These are phyloP conservation scores for Drosophila melanica DNA, from an alignment of 1,140 invertebrate genomes.

Conservation along the genomic window DNA sequence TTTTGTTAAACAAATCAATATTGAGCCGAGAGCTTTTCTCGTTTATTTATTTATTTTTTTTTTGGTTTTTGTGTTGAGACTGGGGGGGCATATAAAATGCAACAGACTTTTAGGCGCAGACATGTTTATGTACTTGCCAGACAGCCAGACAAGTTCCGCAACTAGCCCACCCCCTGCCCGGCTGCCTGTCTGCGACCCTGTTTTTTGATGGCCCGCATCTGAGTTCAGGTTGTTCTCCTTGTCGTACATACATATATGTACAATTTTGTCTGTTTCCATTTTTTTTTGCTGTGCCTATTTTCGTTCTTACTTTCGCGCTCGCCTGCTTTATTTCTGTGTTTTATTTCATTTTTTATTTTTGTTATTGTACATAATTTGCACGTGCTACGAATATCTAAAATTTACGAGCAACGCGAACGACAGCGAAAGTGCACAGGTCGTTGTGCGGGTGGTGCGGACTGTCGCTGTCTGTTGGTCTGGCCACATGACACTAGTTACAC, in stretches of 20 bases:
- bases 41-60: not conserved
- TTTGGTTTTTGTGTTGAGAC: no score
- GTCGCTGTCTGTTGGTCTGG: not conserved
- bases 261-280: constrained; percentile 39
- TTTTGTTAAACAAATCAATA: constrained; percentile 54
- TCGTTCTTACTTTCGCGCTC: constrained; percentile 6
- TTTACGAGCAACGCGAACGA: constrained; percentile 63
- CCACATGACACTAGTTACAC: constrained; percentile 48
- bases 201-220: constrained; percentile 23
- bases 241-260: constrained; percentile 35
- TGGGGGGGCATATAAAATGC: constrained; percentile 56
- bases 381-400: constrained; percentile 81
- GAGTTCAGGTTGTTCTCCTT: constrained; percentile 24
- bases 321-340: not conserved
- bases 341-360: constrained; percentile 41
- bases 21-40: constrained; percentile 7
- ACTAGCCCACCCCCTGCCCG: constrained; percentile 17
- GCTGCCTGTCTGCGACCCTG: constrained; percentile 42
- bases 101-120: constrained; percentile 78
- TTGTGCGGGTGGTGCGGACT: constrained; percentile 26
- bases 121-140: constrained; percentile 79
- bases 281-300: constrained; percentile 44
- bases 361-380: constrained; percentile 83
- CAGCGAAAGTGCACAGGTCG: constrained; percentile 72
- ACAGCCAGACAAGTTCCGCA: constrained; percentile 55